Evolutionary conservation across 2,888 invertebrate genomes (phyloP).

Genomic region (Cabera pusaria): DNA sequence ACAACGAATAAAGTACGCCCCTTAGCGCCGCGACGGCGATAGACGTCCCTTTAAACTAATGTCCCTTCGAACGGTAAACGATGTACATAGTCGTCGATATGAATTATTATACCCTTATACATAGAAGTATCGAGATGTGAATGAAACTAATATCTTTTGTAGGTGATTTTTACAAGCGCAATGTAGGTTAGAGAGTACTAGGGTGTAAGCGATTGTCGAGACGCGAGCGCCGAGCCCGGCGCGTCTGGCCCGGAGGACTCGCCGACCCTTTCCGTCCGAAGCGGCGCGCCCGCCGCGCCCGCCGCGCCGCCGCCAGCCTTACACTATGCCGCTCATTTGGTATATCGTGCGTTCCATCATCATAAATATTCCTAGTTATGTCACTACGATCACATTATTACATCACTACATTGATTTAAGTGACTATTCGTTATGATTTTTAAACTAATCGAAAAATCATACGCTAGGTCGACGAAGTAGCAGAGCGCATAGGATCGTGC

Average conservation of each 20-base stretch:
- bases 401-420: no score
- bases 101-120: constrained; percentile 81
- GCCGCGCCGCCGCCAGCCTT: constrained; percentile 28
- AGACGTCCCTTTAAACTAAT: constrained; percentile 75
- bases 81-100: constrained; percentile 76
- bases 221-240: constrained; percentile 63
- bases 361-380: no score
- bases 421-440: no score
- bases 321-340: no score
- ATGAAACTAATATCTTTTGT: constrained; percentile 84
- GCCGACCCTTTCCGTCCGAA: constrained; percentile 80
- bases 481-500: no score
- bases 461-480: no score
- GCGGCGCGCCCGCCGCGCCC: constrained; percentile 59
- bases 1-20: constrained; percentile 82
- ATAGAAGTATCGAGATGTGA: constrained; percentile 79
- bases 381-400: no score
- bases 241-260: constrained; percentile 70
- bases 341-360: no score
- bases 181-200: constrained; percentile 78
- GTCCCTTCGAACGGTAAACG: no score
- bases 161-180: constrained; percentile 84
- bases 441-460: no score
- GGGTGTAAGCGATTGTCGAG: constrained; percentile 72
- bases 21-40: constrained; percentile 71